These are phyloP conservation scores for Ylistrum balloti DNA, from an alignment of 1,140 invertebrate species.

Conservation along the genomic window DNA sequence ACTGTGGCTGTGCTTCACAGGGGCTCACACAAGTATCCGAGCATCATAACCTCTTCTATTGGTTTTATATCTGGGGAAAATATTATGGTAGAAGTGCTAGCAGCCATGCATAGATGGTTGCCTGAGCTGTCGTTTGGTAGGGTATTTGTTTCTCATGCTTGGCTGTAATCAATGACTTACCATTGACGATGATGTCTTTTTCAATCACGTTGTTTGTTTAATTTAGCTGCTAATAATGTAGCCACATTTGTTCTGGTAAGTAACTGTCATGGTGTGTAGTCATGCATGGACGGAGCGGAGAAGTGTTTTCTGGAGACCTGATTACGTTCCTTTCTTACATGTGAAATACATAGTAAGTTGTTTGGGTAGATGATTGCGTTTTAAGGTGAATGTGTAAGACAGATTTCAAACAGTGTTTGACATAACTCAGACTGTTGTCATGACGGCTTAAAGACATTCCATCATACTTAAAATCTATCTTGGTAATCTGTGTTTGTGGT, in stretches of 20 bases:
- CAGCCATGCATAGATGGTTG: not conserved
- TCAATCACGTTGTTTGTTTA: constrained; percentile 31
- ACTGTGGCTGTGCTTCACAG: not conserved
- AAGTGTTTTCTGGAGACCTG: not conserved
- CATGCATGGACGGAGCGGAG: not conserved
- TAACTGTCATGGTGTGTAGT: not conserved
- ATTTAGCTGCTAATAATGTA: constrained; percentile 27
- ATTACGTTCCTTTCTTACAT: not conserved
- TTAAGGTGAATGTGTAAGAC: not conserved
- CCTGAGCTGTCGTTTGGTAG: constrained; percentile 1
- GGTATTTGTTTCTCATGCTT: not conserved
- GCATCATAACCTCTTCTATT: constrained; percentile 15
- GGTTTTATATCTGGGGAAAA: constrained; percentile 38
- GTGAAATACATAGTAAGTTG: not conserved
- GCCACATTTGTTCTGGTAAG: constrained; percentile 9
- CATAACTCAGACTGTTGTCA: not conserved
- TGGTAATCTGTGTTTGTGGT: not conserved
- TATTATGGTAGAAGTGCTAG: not conserved
- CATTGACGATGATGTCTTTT: constrained; percentile 38
- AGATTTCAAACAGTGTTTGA: not conserved
- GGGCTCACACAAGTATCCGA: not conserved
- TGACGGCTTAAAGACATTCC: not conserved
- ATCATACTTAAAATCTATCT: not conserved
- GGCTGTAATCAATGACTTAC: not conserved
- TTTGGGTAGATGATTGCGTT: not conserved